Conservation (phyloP, 2,113 vertebrate species). For the Cervus canadensis region DNA sequence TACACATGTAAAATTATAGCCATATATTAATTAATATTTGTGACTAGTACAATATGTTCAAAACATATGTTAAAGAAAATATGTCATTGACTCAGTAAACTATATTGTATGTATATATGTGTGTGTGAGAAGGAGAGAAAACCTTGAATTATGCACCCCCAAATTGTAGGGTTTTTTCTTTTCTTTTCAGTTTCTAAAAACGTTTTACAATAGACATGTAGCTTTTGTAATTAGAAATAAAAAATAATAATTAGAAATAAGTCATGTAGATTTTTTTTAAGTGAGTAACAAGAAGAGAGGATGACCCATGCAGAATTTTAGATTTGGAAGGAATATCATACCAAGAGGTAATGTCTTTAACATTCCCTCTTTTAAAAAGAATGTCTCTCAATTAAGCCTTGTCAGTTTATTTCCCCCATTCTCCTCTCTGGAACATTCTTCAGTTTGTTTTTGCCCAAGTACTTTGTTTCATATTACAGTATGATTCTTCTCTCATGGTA, state of each 20-base stretch:
- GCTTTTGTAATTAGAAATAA: not conserved
- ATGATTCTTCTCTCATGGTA: not conserved
- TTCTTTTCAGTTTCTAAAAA: not conserved
- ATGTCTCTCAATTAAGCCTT: not conserved
- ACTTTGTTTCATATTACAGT: not conserved
- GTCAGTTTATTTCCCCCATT: not conserved
- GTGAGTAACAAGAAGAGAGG: not conserved
- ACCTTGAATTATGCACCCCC: not conserved
- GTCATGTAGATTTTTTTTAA: not conserved
- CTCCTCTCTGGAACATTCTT: not conserved
- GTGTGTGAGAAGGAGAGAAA: not conserved
- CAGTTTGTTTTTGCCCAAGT: not conserved
- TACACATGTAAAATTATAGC: not conserved
- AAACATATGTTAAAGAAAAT: not conserved
- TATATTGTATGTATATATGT: not conserved
- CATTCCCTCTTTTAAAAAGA: not conserved
- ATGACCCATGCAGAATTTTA: not conserved
- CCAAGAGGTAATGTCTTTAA: not conserved
- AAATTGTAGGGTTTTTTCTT: not conserved
- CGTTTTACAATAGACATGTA: not conserved
- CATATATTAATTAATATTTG: not conserved
- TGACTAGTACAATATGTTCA: not conserved
- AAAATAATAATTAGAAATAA: not conserved
- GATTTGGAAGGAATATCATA: not conserved
- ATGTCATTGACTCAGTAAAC: not conserved